Conservation (phyloP, 2,797 vertebrate genomes). For the Brachymystax lenok region DNA sequence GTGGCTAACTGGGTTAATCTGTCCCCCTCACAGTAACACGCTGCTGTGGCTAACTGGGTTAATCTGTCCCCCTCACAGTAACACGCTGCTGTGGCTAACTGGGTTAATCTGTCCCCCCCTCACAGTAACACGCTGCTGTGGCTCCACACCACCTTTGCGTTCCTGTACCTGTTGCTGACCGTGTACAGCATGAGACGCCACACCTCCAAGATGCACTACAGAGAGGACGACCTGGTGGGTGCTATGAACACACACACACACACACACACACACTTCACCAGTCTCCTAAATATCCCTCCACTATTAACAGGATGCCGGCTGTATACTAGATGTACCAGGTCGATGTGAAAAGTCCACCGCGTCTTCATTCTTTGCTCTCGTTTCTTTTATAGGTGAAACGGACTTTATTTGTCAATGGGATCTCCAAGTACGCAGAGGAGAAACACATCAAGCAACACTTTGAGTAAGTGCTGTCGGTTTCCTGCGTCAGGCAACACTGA, state of each 20-base stretch:
- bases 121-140: slow-evolving; percentile 67
- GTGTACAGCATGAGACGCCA: slow-evolving; percentile 98
- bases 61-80: neutral
- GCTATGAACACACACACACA: neutral
- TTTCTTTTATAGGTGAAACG: slow-evolving; percentile 86
- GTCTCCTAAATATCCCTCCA: neutral
- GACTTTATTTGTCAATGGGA: slow-evolving; percentile 93
- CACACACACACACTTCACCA: neutral
- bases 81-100: slow-evolving; percentile 83
- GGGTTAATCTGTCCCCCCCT: too few relatives aligned
- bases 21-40: neutral
- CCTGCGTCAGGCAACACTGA: neutral
- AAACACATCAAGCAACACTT: slow-evolving; percentile 94
- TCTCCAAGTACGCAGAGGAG: slow-evolving; percentile 92
- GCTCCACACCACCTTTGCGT: slow-evolving; percentile 96
- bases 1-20: too few relatives aligned
- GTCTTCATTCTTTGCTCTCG: slow-evolving; percentile 13
- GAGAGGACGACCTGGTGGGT: slow-evolving; percentile 95
- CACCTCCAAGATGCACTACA: slow-evolving; percentile 99
- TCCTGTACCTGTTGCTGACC: slow-evolving; percentile 95
- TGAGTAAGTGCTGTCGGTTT: slow-evolving; percentile 81
- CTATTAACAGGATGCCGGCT: too few relatives aligned
- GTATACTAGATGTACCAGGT: neutral
- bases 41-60: slow-evolving; percentile 90
- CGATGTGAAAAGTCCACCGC: neutral